Evolutionary conservation across 2,113 vertebrate species (phyloP).

Genomic region (Cariama cristata): DNA sequence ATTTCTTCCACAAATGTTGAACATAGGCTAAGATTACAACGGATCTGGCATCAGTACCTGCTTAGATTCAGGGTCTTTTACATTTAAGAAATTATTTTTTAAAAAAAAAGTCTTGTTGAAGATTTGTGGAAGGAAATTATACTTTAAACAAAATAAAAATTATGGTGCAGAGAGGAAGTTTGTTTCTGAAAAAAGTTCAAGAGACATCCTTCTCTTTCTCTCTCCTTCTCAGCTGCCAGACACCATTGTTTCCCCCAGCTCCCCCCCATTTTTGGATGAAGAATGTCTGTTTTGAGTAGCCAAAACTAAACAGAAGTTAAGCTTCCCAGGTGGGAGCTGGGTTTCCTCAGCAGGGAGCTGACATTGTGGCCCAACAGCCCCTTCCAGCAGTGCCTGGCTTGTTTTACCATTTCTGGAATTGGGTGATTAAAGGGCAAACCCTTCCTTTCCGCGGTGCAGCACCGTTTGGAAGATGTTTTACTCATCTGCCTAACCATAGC

Average conservation of each 20-base stretch:
- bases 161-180: background rate
- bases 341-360: background rate
- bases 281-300: background rate
- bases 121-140: background rate
- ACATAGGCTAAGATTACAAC: background rate
- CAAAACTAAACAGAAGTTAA: background rate
- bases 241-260: rapidly evolving
- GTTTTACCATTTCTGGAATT: background rate
- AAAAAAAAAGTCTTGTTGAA: background rate
- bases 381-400: background rate
- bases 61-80: background rate
- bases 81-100: background rate
- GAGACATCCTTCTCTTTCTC: background rate
- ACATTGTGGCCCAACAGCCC: rapidly evolving
- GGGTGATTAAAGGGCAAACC: conserved; percentile 3
- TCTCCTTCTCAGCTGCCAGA: background rate
- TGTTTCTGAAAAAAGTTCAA: background rate
- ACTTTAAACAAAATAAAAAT: background rate
- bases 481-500: conserved; percentile 43
- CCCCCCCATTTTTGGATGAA: background rate
- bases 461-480: background rate
- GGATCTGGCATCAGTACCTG: background rate
- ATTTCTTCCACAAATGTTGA: background rate
- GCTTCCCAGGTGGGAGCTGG: background rate
- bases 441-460: background rate